A percentile compares a stretch with the other conserved stretches of the same genome.
These are phyloP conservation scores for Sylvietta virens DNA, from an alignment of 2,113 vertebrate genomes.

Conservation along the genomic window DNA sequence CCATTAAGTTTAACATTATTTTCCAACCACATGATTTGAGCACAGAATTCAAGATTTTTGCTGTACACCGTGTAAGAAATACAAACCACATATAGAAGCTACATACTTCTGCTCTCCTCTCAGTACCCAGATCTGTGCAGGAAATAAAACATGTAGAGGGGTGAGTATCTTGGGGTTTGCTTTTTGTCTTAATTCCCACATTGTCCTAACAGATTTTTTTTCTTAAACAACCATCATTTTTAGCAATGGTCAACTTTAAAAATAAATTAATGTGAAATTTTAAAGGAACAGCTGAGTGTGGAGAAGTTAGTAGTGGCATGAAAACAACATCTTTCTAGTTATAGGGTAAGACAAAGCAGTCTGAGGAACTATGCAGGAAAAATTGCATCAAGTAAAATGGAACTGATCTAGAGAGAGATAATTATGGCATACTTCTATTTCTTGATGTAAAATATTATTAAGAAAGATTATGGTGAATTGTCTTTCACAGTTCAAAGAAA, in stretches of 20 bases:
- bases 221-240: not conserved
- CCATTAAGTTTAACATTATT: not conserved
- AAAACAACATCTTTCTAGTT: not conserved
- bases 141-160: not conserved
- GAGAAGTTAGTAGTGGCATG: not conserved
- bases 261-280: not conserved
- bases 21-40: not conserved
- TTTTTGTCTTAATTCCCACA: not conserved
- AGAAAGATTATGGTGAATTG: not conserved
- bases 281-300: not conserved
- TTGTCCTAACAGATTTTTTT: not conserved
- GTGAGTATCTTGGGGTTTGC: not conserved
- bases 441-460: constrained; percentile 11
- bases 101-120: not conserved
- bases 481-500: constrained; percentile 37
- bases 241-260: not conserved
- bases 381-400: not conserved
- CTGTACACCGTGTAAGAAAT: not conserved
- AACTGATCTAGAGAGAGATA: not conserved
- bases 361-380: not conserved
- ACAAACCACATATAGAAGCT: not conserved
- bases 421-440: not conserved
- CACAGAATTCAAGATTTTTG: not conserved
- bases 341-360: not conserved
- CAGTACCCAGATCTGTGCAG: not conserved